Evolutionary conservation across 1,140 invertebrate species (phyloP).

Genomic region (Bombus affinis): DNA sequence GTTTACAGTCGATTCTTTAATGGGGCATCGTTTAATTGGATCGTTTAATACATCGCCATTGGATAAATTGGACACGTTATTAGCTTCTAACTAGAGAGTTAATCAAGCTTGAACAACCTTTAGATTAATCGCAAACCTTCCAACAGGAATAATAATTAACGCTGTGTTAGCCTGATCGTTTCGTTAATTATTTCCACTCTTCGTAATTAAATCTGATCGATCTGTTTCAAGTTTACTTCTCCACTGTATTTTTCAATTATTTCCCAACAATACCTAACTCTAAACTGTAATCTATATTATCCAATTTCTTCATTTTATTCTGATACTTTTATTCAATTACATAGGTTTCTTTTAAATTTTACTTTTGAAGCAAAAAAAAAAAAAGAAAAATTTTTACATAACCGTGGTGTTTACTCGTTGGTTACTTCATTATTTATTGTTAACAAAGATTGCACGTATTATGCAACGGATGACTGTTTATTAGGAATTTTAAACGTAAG

Average conservation of each 20-base stretch:
- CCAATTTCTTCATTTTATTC: no score
- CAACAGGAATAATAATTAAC: constrained; percentile 6
- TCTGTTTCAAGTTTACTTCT: not conserved
- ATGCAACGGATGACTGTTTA: not conserved
- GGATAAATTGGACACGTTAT: constrained; percentile 24
- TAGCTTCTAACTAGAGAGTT: constrained; percentile 9
- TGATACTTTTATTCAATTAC: no score
- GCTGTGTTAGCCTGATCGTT: not conserved
- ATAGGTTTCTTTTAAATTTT: no score
- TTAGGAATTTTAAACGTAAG: not conserved
- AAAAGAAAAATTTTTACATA: no score
- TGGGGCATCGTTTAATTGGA: not conserved
- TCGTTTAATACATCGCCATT: constrained; percentile 5
- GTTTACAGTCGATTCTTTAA: not conserved
- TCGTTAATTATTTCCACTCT: constrained; percentile 14
- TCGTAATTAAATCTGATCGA: constrained; percentile 3
- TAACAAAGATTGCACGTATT: not conserved
- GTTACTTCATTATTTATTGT: not conserved
- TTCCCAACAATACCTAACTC: no score
- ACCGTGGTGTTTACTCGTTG: no score
- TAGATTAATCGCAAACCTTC: constrained; percentile 26
- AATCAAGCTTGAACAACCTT: constrained; percentile 15
- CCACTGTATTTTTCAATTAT: not conserved
- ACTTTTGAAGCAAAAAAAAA: no score
- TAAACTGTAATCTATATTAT: no score